phyloP scores from a whole-genome alignment of 2,888 invertebrate genomes.

The Teinopalpus imperialis region DNA sequence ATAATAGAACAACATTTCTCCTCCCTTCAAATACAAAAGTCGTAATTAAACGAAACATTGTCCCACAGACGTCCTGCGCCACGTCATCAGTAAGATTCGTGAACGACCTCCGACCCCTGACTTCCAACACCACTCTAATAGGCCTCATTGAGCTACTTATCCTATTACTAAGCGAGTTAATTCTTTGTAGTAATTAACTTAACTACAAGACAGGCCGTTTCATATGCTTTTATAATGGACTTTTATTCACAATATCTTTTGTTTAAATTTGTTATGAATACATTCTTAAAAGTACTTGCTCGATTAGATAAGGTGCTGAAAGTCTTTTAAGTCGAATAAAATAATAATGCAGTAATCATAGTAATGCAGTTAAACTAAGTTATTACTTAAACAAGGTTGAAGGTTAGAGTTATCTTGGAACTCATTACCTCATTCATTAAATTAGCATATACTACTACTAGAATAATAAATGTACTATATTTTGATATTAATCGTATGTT shows the following conservation, averaged over 20 bases:
- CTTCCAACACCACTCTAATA: conserved; percentile 44
- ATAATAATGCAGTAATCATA: too few relatives aligned
- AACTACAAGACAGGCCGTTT: not conserved
- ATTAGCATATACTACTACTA: too few relatives aligned
- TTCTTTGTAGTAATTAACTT: conserved; percentile 19
- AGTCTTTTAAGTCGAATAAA: too few relatives aligned
- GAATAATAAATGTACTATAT: too few relatives aligned
- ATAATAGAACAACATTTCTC: not conserved
- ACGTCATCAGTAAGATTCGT: conserved; percentile 33
- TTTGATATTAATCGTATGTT: too few relatives aligned
- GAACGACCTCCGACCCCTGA: conserved; percentile 53
- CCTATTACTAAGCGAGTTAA: conserved; percentile 35
- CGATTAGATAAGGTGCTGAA: too few relatives aligned
- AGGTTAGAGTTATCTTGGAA: too few relatives aligned
- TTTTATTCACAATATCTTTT: not conserved
- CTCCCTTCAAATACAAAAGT: conserved; percentile 3
- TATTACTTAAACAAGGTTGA: too few relatives aligned
- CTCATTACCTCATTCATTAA: too few relatives aligned
- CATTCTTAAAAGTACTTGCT: too few relatives aligned
- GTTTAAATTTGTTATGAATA: too few relatives aligned
- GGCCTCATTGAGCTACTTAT: conserved; percentile 48
- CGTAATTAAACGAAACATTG: conserved; percentile 34
- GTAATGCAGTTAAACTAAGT: too few relatives aligned
- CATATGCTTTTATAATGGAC: not conserved
- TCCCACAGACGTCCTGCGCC: conserved; percentile 26